Base-by-base conservation (phyloP, 2,888 invertebrate species). In the Desoria tigrina region DNA sequence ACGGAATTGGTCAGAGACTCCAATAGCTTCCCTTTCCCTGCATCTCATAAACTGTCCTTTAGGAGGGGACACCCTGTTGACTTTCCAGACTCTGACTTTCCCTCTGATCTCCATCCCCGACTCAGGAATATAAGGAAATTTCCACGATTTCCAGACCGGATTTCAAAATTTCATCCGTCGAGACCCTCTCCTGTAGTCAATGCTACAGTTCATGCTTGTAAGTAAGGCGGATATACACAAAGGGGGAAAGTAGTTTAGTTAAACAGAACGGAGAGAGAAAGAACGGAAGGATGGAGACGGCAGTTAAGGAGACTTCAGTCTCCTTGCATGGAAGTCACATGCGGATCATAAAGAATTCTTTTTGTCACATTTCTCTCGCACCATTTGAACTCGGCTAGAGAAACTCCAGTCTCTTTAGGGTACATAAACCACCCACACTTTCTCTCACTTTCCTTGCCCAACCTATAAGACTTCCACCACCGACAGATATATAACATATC, bases 331-430 rank as follows among this genome's bases (percentile, higher is more conserved):
- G 54, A 53, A 68, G 68, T 68, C 66, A 71, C 68, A 71, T 68
- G 61, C 67, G 66, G 65, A 71, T 71, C 74, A 71, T 73, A 74
- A 74, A 74, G 73, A 71, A 75, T 73, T 72, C 71, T 73, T 73
- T 75, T 73, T 75, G 74, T 73, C 74, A 73, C 73, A 75, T 75
- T 75, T 73, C 74, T 72, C 66, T 73, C 73, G 73, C 72, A 68
- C 74, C 73, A 74, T 74, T 74, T 74, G 70, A 73, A 73, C 71
- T 65, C 60, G 68, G 64, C 71, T 63, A 61, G 64, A 61, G 64
- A 61, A 58, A 42, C 23, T 39, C 42, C 14, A 42, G 11, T 42
- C 42, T 42, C 42, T 57, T 57, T 42, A 42, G 57, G 57, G 23
- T 21, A 42, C 57, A 57, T 57, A 57, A 57, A 57, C 55, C 23